Percentiles rank a stretch among this genome's conserved stretches.
Evolutionary conservation across 2,888 invertebrate species (phyloP).

Genomic region (Drosophila fungiperda): DNA sequence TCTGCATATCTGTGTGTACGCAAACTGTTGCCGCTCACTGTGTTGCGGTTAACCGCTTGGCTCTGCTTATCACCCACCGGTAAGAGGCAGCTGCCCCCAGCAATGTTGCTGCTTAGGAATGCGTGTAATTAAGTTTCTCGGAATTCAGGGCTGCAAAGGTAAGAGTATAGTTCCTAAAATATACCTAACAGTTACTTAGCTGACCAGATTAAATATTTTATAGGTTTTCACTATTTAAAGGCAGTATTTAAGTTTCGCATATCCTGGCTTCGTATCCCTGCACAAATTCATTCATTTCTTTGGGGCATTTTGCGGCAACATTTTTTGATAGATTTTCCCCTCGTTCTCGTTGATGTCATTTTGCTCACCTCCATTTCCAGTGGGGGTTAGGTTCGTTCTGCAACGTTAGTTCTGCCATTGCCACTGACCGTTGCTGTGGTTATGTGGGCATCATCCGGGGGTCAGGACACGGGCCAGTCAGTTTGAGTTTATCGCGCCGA

Average conservation of each 20-base stretch:
- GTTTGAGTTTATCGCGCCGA: slow-evolving; percentile 63
- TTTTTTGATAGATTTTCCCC: slow-evolving; percentile 54
- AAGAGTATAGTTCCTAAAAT: neutral
- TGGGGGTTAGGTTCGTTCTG: slow-evolving; percentile 13
- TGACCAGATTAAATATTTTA: neutral
- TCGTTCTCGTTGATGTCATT: slow-evolving; percentile 36
- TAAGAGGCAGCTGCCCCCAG: slow-evolving; percentile 39
- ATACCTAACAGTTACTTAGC: neutral
- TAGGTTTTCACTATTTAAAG: neutral
- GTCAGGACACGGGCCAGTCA: slow-evolving; percentile 26
- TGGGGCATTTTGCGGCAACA: slow-evolving; percentile 23
- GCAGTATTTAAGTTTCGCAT: neutral
- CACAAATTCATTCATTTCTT: neutral
- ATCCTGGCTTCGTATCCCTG: slow-evolving; percentile 1
- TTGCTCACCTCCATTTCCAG: slow-evolving; percentile 1
- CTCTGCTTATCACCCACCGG: slow-evolving; percentile 67
- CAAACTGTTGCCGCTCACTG: slow-evolving; percentile 2
- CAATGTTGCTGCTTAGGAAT: slow-evolving; percentile 52
- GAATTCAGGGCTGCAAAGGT: slow-evolving; percentile 12
- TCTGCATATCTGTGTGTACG: slow-evolving; percentile 10
- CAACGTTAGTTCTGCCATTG: slow-evolving; percentile 35
- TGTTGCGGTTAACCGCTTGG: slow-evolving; percentile 72
- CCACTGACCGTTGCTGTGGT: slow-evolving; percentile 34
- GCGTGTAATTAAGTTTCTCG: slow-evolving; percentile 71
- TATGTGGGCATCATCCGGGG: neutral